A percentile compares a stretch with the other conserved stretches of the same genome.
Conservation (phyloP, 2,113 vertebrate genomes). For the Laterallus jamaicensis region DNA sequence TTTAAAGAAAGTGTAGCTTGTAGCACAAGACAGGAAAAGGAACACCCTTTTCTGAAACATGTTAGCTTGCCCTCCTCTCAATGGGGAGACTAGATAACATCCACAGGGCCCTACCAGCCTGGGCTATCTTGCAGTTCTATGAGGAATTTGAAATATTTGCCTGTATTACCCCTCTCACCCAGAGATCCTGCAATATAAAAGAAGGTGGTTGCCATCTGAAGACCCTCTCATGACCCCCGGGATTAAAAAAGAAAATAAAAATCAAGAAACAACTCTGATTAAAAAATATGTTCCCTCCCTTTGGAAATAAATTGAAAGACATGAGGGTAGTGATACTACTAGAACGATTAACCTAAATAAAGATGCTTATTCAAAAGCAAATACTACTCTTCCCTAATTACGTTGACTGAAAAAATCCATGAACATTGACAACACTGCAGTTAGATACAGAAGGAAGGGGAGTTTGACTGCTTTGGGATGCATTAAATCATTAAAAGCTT, state of each 20-base stretch:
- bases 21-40: not conserved
- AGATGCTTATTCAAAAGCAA: not conserved
- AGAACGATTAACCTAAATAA: not conserved
- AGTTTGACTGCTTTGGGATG: not conserved
- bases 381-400: not conserved
- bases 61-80: not conserved
- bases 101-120: not conserved
- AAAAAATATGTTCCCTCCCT: not conserved
- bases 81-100: not conserved
- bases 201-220: not conserved
- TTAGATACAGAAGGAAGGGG: rapidly evolving
- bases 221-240: not conserved
- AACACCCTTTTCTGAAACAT: not conserved
- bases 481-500: not conserved
- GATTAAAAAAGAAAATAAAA: not conserved
- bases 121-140: not conserved
- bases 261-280: not conserved
- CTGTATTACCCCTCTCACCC: not conserved
- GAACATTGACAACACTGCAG: not conserved
- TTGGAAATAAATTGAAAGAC: not conserved
- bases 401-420: not conserved
- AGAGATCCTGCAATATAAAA: not conserved
- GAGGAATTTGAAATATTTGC: not conserved
- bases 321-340: not conserved
- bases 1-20: not conserved